Evolutionary conservation across 2,888 invertebrate species (phyloP).

Genomic region (Drosophila diplacantha): DNA sequence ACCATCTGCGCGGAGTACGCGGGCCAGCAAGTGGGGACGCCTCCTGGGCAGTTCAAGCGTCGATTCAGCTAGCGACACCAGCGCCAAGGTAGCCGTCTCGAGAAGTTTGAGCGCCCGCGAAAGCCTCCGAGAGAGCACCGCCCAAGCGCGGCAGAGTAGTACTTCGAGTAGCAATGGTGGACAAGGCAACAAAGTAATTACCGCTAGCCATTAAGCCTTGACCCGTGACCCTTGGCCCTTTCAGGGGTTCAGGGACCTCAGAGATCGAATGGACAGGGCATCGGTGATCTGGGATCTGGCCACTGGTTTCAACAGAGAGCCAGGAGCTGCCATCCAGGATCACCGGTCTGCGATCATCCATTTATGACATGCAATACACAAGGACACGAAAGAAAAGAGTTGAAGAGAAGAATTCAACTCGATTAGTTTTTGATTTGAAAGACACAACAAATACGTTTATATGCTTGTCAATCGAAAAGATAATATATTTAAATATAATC

Average conservation of each 20-base stretch:
- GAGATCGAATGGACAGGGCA: neutral
- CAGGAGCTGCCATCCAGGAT: neutral
- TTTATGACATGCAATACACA: constrained; percentile 1
- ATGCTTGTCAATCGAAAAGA: neutral
- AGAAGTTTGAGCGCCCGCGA: constrained; percentile 81
- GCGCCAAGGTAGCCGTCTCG: constrained; percentile 80
- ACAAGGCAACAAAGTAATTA: constrained; percentile 79
- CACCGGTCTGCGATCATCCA: neutral
- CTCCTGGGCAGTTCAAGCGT: constrained; percentile 88
- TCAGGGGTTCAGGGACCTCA: constrained; percentile 1
- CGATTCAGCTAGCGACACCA: constrained; percentile 84
- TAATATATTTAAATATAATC: neutral
- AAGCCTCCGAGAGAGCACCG: constrained; percentile 78
- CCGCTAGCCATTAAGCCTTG: constrained; percentile 7
- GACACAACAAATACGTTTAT: neutral
- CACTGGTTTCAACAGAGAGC: neutral
- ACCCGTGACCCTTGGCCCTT: neutral
- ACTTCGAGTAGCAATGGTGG: constrained; percentile 79
- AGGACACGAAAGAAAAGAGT: constrained; percentile 9
- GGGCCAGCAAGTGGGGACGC: constrained; percentile 88
- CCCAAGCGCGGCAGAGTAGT: constrained; percentile 78
- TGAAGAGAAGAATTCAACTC: constrained; percentile 9
- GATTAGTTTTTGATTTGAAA: constrained; percentile 11
- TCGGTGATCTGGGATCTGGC: neutral
- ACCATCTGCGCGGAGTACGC: constrained; percentile 79